Conservation (phyloP, 2,797 vertebrate species). For the Acrocephalus scirpaceus region DNA sequence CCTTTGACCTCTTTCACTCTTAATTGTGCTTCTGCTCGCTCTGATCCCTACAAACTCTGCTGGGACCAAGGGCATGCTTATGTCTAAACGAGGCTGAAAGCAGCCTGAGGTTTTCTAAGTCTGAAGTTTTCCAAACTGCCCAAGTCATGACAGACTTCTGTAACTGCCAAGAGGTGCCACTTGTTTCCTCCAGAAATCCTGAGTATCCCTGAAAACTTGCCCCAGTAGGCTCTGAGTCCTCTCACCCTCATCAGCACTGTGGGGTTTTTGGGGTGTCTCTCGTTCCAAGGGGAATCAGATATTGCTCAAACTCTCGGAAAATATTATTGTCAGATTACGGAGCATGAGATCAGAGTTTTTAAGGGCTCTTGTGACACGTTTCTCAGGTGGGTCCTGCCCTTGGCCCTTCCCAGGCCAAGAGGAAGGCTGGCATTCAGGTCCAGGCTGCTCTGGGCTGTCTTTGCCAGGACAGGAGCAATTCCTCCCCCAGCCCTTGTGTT, state of each 20-base stretch:
- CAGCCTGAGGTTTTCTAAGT: rapidly evolving
- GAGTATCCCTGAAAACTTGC: not conserved
- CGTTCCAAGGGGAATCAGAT: not conserved
- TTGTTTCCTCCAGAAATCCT: not conserved
- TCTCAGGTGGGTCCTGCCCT: not conserved
- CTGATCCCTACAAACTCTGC: not conserved
- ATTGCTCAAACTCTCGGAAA: rapidly evolving
- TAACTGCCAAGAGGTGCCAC: rapidly evolving
- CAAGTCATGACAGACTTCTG: not conserved
- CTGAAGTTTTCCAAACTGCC: not conserved
- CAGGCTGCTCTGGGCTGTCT: not conserved
- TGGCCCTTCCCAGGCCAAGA: not conserved
- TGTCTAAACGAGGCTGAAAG: not conserved
- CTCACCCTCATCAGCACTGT: no score
- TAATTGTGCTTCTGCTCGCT: not conserved
- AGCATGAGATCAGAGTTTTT: rapidly evolving
- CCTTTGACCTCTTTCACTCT: not conserved
- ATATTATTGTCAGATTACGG: rapidly evolving
- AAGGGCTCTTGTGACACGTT: rapidly evolving
- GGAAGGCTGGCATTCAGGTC: not conserved
- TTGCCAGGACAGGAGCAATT: not conserved
- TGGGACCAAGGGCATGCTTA: not conserved
- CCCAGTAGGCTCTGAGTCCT: not conserved
- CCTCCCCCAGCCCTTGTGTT: rapidly evolving
- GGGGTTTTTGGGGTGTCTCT: not conserved